phyloP scores from a whole-genome alignment of 2,113 vertebrate species.

The Epinephelus cyanopodus region DNA sequence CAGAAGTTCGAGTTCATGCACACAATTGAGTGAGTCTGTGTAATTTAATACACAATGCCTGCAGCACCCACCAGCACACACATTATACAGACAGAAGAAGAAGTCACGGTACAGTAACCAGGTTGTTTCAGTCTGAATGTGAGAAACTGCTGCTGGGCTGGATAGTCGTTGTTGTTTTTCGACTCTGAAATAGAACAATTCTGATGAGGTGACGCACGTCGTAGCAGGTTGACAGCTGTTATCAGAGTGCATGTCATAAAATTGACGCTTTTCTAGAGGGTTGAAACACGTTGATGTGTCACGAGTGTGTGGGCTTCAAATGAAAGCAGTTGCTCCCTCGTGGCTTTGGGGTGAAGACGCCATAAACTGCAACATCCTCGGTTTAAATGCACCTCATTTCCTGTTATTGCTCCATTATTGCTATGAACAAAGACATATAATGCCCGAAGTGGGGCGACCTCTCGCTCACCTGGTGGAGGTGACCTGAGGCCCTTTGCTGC shows the following conservation, averaged over 20 bases:
- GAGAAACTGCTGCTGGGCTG: neutral
- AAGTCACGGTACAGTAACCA: neutral
- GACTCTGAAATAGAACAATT: neutral
- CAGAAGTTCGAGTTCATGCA: neutral
- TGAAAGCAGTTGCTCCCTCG: neutral
- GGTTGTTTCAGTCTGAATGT: neutral
- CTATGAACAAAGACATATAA: no score
- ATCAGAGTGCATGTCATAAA: neutral
- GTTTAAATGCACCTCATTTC: no score
- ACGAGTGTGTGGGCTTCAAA: neutral
- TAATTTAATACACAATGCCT: neutral
- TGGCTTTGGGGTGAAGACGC: no score
- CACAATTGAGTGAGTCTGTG: neutral
- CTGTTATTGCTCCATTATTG: no score
- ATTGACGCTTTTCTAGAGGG: neutral
- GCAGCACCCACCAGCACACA: neutral
- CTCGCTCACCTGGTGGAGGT: no score
- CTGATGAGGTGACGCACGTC: neutral
- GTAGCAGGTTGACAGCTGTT: neutral
- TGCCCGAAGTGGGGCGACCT: no score
- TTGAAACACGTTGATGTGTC: neutral
- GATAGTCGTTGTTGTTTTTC: neutral
- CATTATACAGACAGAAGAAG: neutral
- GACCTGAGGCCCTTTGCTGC: no score
- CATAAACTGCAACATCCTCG: no score